Percentiles rank a stretch among this genome's conserved stretches.
These are phyloP conservation scores for Eumerus sabulonum DNA, from an alignment of 2,888 invertebrate species.

Conservation along the genomic window DNA sequence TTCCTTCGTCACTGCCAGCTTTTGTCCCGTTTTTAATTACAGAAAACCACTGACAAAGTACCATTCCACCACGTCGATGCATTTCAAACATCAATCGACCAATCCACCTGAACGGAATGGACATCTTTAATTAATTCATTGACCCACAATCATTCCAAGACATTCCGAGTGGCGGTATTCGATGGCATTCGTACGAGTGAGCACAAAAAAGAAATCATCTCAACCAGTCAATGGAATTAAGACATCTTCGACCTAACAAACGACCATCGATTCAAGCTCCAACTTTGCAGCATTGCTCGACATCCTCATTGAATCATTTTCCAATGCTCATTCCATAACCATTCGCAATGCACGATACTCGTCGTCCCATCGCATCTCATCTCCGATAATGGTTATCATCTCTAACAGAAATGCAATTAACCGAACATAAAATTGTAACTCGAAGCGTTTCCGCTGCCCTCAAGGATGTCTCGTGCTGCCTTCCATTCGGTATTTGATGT, in stretches of 20 bases:
- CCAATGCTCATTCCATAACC: conserved; percentile 26
- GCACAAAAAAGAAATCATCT: conserved; percentile 24
- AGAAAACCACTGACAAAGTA: too few relatives aligned
- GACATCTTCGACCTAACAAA: conserved; percentile 42
- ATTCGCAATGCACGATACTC: background rate
- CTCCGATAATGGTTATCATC: conserved; percentile 56
- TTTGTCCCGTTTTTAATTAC: conserved; percentile 19
- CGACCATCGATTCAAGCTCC: conserved; percentile 10
- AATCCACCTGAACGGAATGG: conserved; percentile 16
- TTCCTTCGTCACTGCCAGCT: background rate
- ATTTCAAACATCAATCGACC: too few relatives aligned
- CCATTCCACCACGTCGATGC: too few relatives aligned
- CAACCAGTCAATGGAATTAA: conserved; percentile 57
- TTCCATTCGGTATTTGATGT: conserved; percentile 43
- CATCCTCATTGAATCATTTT: conserved; percentile 59
- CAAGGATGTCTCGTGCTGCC: conserved; percentile 39
- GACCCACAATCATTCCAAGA: conserved; percentile 54
- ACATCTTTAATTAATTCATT: conserved; percentile 62
- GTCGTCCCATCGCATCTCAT: conserved; percentile 46
- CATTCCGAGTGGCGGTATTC: conserved; percentile 30
- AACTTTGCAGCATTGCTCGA: too few relatives aligned
- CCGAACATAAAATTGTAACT: conserved; percentile 61
- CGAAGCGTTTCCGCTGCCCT: conserved; percentile 7
- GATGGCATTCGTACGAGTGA: conserved; percentile 7
- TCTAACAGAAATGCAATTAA: conserved; percentile 67